A percentile compares a stretch with the other conserved stretches of the same genome.
These are phyloP conservation scores for Lamellibrachia columna DNA, from an alignment of 2,888 invertebrate species.

Conservation along the genomic window DNA sequence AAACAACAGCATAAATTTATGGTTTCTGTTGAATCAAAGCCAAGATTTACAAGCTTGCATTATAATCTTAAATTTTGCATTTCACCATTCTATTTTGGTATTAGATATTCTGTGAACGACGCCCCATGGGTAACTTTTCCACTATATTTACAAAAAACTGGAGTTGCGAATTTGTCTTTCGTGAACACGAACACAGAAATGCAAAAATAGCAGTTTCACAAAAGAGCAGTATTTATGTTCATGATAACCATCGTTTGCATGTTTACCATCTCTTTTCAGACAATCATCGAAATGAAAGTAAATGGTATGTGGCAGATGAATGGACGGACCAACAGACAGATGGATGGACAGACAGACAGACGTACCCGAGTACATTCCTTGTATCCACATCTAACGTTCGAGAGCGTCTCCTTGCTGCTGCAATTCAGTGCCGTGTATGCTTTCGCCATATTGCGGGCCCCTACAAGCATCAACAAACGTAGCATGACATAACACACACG, in stretches of 20 bases:
- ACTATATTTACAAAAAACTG: no score
- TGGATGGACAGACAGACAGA: not conserved
- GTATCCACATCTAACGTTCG: conserved; percentile 65
- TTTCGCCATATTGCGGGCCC: conserved; percentile 68
- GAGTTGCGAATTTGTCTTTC: not conserved
- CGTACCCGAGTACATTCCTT: conserved; percentile 67
- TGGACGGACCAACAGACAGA: not conserved
- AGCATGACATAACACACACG: not conserved
- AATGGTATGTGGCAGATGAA: not conserved
- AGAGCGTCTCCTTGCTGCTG: conserved; percentile 64
- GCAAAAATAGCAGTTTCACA: not conserved
- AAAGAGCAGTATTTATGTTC: no score
- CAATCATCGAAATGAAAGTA: no score
- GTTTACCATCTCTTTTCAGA: no score
- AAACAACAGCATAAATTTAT: conserved; percentile 34
- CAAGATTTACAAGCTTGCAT: no score
- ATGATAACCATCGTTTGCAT: no score
- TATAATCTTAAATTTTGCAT: no score
- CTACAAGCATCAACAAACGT: conserved; percentile 47
- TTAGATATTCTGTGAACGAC: no score
- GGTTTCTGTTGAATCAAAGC: no score
- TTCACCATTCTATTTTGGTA: no score
- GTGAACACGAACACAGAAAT: not conserved
- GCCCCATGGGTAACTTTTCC: no score
- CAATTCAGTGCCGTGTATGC: conserved; percentile 67